Conservation (phyloP, 2,888 invertebrate species). For the Polyommatus icarus region DNA sequence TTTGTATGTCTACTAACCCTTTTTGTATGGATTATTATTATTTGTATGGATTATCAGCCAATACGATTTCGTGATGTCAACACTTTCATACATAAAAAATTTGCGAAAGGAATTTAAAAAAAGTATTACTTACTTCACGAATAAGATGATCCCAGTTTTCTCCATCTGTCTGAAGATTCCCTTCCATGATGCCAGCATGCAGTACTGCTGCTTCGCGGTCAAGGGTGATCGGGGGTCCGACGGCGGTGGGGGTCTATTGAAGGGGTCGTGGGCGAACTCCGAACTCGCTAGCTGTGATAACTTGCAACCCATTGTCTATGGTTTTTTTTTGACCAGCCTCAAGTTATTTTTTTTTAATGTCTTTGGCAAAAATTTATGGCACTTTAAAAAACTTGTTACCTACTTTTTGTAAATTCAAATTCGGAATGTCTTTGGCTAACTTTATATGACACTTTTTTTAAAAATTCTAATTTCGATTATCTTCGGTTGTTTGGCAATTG, state of each 20-base stretch:
- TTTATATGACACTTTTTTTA: too few relatives aligned
- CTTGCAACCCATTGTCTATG: slow-evolving; percentile 84
- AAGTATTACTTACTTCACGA: slow-evolving; percentile 89
- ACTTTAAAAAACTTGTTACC: neutral
- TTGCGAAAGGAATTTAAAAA: neutral
- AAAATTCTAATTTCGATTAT: neutral
- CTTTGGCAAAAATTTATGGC: neutral
- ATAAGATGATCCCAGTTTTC: slow-evolving; percentile 91
- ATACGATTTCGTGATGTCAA: neutral
- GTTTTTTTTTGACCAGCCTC: neutral
- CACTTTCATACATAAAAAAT: neutral
- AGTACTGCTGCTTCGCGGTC: slow-evolving; percentile 91
- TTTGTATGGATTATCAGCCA: too few relatives aligned
- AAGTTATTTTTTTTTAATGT: neutral
- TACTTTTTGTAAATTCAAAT: neutral
- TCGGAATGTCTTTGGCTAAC: neutral
- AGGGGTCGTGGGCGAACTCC: slow-evolving; percentile 64
- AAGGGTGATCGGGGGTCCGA: slow-evolving; percentile 90
- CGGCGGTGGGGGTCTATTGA: slow-evolving; percentile 83
- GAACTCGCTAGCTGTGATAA: slow-evolving; percentile 85
- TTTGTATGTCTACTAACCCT: too few relatives aligned
- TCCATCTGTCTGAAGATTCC: slow-evolving; percentile 93
- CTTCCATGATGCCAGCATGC: slow-evolving; percentile 94
- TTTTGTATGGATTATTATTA: too few relatives aligned
- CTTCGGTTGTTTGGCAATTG: neutral